phyloP scores from a whole-genome alignment of 2,113 vertebrate genomes.

The Nematolebias whitei region DNA sequence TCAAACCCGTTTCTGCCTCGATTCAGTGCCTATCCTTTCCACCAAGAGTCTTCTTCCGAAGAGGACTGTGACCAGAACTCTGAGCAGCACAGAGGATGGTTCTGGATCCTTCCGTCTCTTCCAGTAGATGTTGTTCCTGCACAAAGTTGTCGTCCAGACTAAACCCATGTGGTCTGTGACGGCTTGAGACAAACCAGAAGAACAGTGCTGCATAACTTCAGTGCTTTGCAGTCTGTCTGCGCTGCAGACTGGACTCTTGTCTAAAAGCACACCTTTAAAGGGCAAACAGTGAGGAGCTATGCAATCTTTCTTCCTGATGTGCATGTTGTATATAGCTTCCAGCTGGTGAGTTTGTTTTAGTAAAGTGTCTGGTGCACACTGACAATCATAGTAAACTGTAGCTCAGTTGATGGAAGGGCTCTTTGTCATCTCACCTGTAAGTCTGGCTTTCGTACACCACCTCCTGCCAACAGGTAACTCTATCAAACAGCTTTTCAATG shows the following conservation, averaged over 20 bases:
- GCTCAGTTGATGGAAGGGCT: constrained; percentile 85
- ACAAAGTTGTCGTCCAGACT: constrained; percentile 31
- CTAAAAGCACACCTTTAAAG: constrained; percentile 77
- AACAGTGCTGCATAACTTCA: constrained; percentile 10
- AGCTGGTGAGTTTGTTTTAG: constrained; percentile 54
- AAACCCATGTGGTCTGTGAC: constrained; percentile 8
- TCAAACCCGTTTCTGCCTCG: constrained; percentile 20
- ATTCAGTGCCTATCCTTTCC: constrained; percentile 69
- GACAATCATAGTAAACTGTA: constrained; percentile 88
- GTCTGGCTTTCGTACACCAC: constrained; percentile 61
- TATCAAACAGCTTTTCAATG: constrained; percentile 38
- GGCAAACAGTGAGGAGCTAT: constrained; percentile 82
- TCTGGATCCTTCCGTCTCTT: background rate
- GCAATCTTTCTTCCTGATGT: constrained; percentile 80
- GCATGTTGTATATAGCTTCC: constrained; percentile 75
- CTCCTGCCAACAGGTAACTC: constrained; percentile 53
- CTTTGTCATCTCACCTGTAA: constrained; percentile 69
- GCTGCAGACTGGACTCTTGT: constrained; percentile 17
- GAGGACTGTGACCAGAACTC: constrained; percentile 27
- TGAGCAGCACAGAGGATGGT: constrained; percentile 44
- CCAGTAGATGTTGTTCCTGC: constrained; percentile 24
- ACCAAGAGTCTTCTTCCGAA: constrained; percentile 26
- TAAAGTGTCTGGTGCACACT: constrained; percentile 75
- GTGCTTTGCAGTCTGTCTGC: constrained; percentile 42
- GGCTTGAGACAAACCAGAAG: constrained; percentile 5